A percentile compares a stretch with the other conserved stretches of the same genome.
Conservation (phyloP, 1,140 invertebrate species). For the Saxidomus purpurata region DNA sequence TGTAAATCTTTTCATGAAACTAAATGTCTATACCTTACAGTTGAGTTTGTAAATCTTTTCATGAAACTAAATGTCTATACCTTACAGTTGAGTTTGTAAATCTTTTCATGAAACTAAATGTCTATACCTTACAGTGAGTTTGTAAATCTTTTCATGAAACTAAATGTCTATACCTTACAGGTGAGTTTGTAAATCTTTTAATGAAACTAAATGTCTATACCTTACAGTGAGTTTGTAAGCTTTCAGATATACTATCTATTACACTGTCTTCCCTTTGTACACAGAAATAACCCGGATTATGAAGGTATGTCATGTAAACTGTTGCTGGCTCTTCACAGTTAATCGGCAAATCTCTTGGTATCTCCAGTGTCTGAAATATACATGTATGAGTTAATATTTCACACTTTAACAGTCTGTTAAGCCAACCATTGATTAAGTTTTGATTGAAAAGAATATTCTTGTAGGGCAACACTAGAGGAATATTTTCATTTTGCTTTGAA, state of each 20-base stretch:
- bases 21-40: conserved; percentile 37
- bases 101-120: too few species aligned
- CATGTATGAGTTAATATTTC: too few species aligned
- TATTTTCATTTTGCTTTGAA: too few species aligned
- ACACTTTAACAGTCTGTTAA: too few species aligned
- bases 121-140: conserved; percentile 44
- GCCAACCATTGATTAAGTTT: too few species aligned
- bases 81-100: too few species aligned
- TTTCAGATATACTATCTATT: conserved; percentile 27
- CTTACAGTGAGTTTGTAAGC: conserved; percentile 43
- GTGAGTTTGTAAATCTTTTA: not conserved
- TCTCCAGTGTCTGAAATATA: conserved; percentile 22
- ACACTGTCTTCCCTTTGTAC: conserved; percentile 57
- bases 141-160: not conserved
- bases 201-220: not conserved
- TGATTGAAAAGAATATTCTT: too few species aligned
- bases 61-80: not conserved
- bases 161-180: not conserved
- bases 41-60: not conserved
- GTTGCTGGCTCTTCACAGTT: not conserved
- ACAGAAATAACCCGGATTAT: conserved; percentile 38
- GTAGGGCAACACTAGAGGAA: too few species aligned
- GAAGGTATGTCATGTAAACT: conserved; percentile 29
- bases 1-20: not conserved
- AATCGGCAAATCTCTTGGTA: conserved; percentile 5